Conservation (phyloP, 2,888 invertebrate species). For the Agonopterix heracliana region DNA sequence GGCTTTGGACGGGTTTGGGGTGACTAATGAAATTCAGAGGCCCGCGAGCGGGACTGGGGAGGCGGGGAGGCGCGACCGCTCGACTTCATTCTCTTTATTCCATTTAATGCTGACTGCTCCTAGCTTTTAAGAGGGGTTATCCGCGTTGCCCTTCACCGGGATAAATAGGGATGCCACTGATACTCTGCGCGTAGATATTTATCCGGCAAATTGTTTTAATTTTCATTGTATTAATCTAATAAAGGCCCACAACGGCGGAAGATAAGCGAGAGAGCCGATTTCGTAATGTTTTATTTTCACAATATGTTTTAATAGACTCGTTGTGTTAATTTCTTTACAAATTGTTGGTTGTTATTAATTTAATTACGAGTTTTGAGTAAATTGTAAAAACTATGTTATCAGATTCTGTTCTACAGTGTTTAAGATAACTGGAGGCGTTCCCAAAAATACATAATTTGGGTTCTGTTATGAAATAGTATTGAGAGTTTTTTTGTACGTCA, state of each 20-base stretch:
- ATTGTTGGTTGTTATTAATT: constrained; percentile 23
- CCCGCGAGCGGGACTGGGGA: constrained; percentile 31
- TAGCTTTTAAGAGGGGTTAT: constrained; percentile 76
- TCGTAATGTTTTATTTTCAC: constrained; percentile 55
- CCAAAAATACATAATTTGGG: too few species aligned
- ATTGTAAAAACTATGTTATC: too few species aligned
- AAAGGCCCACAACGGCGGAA: constrained; percentile 65
- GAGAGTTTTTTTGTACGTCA: too few species aligned
- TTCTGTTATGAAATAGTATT: too few species aligned
- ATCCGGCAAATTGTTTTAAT: constrained; percentile 78
- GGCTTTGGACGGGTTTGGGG: constrained; percentile 59
- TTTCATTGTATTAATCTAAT: constrained; percentile 75
- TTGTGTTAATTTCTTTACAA: constrained; percentile 43
- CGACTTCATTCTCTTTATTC: constrained; percentile 75
- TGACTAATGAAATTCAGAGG: constrained; percentile 73
- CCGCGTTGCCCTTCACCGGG: constrained; percentile 71
- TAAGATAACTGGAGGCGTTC: too few species aligned
- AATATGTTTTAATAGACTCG: constrained; percentile 44
- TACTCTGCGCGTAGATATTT: constrained; percentile 72
- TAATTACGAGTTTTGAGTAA: not conserved
- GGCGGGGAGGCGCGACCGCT: constrained; percentile 50
- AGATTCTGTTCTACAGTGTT: too few species aligned
- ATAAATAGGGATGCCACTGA: constrained; percentile 73
- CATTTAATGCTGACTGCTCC: constrained; percentile 76
- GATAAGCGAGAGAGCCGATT: constrained; percentile 61